Evolutionary conservation across 1,140 invertebrate genomes (phyloP), one percentile per base, ranked within the genome.

Genomic region (Hylaeus volcanicus): DNA sequence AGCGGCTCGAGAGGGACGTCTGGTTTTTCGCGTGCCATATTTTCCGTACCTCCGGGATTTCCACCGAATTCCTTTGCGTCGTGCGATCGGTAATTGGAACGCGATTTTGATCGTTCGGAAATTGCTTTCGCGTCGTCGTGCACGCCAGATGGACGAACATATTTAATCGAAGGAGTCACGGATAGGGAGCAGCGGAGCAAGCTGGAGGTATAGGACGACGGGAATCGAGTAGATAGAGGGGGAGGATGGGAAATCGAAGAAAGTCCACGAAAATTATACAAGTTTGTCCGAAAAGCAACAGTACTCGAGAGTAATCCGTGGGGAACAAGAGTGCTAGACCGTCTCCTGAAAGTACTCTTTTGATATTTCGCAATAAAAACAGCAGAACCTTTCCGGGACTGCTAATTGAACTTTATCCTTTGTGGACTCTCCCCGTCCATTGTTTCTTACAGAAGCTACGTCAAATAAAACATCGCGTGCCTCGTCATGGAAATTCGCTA

Each of bases 141-240:
- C 11, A 64, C 76, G 53, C 71, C 71, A 74, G 61, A 60, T 74
- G 53, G 61, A 79, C 63, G 43, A 73, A 74, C 77, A 66, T 74
- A 66, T 79, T 79, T 58, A 74, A 74, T 79, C 39, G 51, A 60
- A 60, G 26, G 70, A 51, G 53, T 14, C 15, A 12, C 11, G 14
- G 51, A 14, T 6, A 3, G 5, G 9, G 39, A 43, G 53, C n/a
- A 41, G n/a, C 45, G 53, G 11, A 11, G 9, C 45, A 60, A 39
- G 51, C 14, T n/a, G 41, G 26, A 1, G 26, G 12, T 5, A 37
- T 3, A 43, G 9, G n/a, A 48, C 12, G 48, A 14, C 11, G 3
- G 45, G 14, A 6, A 26, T 55, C n/a, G 51, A 26, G 26, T 26
- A 26, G 26, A 26, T 26, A 26, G 26, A 26, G 26, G 26, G 26